Percentiles rank a stretch among this genome's conserved stretches.
phyloP scores from a whole-genome alignment of 2,113 vertebrate genomes.

The Dicentrarchus labrax region DNA sequence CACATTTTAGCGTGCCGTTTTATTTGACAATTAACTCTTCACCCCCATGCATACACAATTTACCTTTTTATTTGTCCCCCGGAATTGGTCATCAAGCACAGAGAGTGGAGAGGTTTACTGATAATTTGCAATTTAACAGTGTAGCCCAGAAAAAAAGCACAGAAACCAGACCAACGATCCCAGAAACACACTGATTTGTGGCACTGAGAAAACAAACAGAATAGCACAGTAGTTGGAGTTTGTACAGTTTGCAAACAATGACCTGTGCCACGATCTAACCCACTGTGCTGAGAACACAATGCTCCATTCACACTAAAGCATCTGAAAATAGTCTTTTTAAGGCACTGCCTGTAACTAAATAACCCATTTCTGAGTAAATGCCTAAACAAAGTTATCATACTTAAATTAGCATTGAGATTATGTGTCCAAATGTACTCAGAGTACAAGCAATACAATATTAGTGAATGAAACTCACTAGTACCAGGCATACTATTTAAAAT shows the following conservation, averaged over 20 bases:
- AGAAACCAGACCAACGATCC: neutral
- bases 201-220: constrained; percentile 18
- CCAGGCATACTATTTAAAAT: neutral
- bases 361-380: neutral
- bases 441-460: neutral
- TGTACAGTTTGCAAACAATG: neutral
- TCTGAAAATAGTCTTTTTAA: neutral
- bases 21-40: neutral
- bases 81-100: neutral
- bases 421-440: neutral
- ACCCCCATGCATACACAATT: neutral
- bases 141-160: neutral
- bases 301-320: neutral
- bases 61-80: neutral
- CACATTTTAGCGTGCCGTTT: neutral
- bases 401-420: neutral
- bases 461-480: neutral
- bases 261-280: neutral
- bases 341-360: neutral
- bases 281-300: constrained; percentile 4
- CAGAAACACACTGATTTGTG: constrained; percentile 1
- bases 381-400: neutral
- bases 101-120: neutral
- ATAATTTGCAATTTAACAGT: neutral
- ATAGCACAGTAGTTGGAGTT: neutral